These are phyloP conservation scores for Solea solea DNA, from an alignment of 2,113 vertebrate species.

Conservation along the genomic window DNA sequence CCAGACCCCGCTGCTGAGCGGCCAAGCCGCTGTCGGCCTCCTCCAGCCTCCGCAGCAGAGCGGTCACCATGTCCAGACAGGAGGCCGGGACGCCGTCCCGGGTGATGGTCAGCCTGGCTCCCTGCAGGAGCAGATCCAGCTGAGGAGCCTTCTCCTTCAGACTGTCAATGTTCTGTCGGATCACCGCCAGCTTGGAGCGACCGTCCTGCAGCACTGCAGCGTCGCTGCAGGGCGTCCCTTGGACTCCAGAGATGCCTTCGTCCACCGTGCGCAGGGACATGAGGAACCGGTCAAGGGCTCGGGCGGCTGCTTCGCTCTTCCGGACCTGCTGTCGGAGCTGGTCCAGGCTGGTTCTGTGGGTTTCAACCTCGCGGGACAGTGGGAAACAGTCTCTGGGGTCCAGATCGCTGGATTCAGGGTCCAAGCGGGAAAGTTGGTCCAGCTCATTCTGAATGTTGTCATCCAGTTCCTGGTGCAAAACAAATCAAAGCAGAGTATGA, in stretches of 20 bases:
- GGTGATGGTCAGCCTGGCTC: constrained; percentile 80
- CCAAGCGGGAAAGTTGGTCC: constrained; percentile 80
- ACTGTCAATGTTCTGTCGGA: constrained; percentile 74
- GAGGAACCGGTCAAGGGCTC: constrained; percentile 87
- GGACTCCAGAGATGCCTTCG: constrained; percentile 66
- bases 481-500: neutral
- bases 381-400: constrained; percentile 83
- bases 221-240: constrained; percentile 55
- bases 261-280: constrained; percentile 82
- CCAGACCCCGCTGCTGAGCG: constrained; percentile 61
- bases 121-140: constrained; percentile 84
- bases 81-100: constrained; percentile 67
- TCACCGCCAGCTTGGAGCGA: constrained; percentile 60
- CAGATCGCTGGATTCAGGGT: constrained; percentile 78
- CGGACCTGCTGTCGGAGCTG: constrained; percentile 81
- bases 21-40: constrained; percentile 29
- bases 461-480: constrained; percentile 73
- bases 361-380: constrained; percentile 75
- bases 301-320: constrained; percentile 79
- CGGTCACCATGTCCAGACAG: constrained; percentile 84
- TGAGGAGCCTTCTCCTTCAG: constrained; percentile 84
- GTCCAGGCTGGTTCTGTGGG: constrained; percentile 84
- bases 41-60: constrained; percentile 73
- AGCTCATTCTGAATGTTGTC: constrained; percentile 83
- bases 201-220: constrained; percentile 57